A percentile compares a stretch with the other conserved stretches of the same genome.
Conservation (phyloP, 2,797 vertebrate species). For the Sternotherus odoratus region DNA sequence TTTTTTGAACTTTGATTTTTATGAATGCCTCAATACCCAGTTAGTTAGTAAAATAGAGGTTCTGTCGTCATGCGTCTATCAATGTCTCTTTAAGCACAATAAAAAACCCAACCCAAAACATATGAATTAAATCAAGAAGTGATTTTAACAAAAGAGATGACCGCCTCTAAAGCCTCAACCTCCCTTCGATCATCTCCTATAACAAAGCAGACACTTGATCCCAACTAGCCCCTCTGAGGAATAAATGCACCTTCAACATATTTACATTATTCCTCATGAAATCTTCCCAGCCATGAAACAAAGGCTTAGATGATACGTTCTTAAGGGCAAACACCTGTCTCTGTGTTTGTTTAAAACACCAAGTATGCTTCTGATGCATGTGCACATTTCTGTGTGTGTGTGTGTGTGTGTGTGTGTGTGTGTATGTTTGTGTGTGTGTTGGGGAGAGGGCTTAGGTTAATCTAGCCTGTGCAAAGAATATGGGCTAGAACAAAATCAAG, state of each 20-base stretch:
- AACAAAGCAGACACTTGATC: neutral
- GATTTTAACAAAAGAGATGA: neutral
- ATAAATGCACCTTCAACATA: neutral
- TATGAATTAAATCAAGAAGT: neutral
- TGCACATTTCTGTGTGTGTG: neutral
- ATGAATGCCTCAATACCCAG: neutral
- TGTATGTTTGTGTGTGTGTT: too few species aligned
- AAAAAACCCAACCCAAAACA: neutral
- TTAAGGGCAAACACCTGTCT: neutral
- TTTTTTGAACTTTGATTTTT: neutral
- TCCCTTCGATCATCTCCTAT: neutral
- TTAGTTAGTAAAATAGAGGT: neutral
- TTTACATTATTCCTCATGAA: neutral
- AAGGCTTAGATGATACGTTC: neutral
- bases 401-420: too few species aligned
- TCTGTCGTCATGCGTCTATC: neutral
- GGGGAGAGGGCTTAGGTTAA: neutral
- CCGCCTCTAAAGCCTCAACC: neutral
- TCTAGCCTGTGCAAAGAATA: neutral
- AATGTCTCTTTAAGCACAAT: neutral
- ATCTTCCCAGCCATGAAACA: constrained; percentile 5
- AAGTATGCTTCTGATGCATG: neutral
- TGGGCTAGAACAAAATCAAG: neutral
- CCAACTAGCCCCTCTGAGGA: neutral
- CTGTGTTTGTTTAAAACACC: neutral